Evolutionary conservation across 1,140 invertebrate species (phyloP).

Genomic region (Pseudomyrmex flavicornis): DNA sequence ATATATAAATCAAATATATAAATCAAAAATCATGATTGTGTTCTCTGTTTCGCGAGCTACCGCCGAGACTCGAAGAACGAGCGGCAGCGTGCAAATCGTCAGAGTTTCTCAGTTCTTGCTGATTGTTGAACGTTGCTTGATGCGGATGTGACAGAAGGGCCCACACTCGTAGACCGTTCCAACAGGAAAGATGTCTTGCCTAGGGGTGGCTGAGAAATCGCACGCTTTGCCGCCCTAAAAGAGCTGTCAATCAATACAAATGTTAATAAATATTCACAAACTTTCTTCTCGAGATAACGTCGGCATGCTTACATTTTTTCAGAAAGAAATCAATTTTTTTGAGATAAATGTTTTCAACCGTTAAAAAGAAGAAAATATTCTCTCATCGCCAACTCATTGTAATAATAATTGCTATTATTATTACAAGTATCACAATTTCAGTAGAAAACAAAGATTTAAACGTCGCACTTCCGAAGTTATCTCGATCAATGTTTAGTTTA

Average conservation of each 20-base stretch:
- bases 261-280: conserved; percentile 22
- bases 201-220: conserved; percentile 78
- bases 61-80: conserved; percentile 83
- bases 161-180: conserved; percentile 82
- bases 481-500: conserved; percentile 12
- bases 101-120: conserved; percentile 80
- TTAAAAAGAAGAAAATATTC: neutral
- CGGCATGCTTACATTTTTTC: neutral
- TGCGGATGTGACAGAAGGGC: conserved; percentile 71
- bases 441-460: conserved; percentile 4
- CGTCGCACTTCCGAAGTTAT: neutral
- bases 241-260: conserved; percentile 69
- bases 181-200: conserved; percentile 64
- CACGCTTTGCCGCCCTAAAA: conserved; percentile 83
- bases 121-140: conserved; percentile 71
- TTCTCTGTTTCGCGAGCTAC: conserved; percentile 62
- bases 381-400: neutral
- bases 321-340: neutral
- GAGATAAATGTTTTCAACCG: neutral
- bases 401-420: too few species aligned
- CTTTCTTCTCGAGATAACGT: conserved; percentile 11
- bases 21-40: conserved; percentile 22
- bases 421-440: neutral
- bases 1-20: too few species aligned
- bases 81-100: conserved; percentile 83